A percentile compares a stretch with the other conserved stretches of the same genome.
Conservation (phyloP, 2,888 invertebrate species). For the Drosophila cognata region DNA sequence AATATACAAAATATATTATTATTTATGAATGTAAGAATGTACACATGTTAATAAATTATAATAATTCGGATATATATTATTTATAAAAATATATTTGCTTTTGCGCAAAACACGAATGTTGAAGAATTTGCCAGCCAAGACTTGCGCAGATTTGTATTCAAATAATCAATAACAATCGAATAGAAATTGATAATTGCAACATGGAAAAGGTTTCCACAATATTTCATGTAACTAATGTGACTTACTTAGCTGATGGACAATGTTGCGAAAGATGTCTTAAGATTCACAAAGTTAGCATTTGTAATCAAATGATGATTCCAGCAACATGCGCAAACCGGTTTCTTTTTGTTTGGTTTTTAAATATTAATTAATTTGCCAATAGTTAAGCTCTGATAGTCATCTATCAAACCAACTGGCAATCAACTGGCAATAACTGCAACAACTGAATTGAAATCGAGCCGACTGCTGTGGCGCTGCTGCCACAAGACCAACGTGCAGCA, state of each 20-base stretch:
- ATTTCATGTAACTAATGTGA: not conserved
- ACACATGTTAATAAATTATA: not conserved
- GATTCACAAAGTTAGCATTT: not conserved
- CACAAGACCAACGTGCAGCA: constrained; percentile 35
- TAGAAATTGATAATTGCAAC: not conserved
- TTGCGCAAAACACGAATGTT: not conserved
- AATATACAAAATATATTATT: not conserved
- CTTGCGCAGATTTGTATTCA: not conserved
- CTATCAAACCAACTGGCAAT: constrained; percentile 59
- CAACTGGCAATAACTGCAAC: constrained; percentile 39
- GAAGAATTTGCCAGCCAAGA: not conserved
- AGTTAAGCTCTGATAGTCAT: constrained; percentile 36
- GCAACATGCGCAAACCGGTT: not conserved
- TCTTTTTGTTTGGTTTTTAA: constrained; percentile 3
- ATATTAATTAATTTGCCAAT: constrained; percentile 29
- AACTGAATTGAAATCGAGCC: constrained; percentile 34
- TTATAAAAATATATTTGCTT: not conserved
- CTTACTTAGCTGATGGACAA: rapidly evolving
- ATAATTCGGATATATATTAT: not conserved
- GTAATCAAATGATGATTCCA: not conserved
- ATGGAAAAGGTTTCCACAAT: not conserved
- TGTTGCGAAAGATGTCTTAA: not conserved
- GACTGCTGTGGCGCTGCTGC: constrained; percentile 11
- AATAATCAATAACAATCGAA: not conserved
- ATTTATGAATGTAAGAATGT: not conserved